Evolutionary conservation across 2,113 vertebrate genomes (phyloP), one percentile per base, ranked within the genome.

Genomic region (Tauraco erythrolophus): DNA sequence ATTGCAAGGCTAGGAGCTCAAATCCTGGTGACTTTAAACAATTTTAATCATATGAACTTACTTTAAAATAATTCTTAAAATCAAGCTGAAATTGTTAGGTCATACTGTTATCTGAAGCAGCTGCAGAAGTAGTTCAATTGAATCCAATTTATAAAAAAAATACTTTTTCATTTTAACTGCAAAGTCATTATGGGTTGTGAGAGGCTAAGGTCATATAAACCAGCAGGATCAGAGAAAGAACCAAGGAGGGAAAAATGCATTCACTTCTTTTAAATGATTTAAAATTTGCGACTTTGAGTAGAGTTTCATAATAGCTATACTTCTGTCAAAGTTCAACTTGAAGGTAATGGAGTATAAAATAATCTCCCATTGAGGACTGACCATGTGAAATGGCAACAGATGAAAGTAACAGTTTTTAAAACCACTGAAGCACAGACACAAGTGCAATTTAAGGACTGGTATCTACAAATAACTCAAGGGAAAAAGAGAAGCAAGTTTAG

Each of bases 291-390:
- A 64, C 83, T 97, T 97, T 91, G 64, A 92, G 84, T 96, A 95
- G 64, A 58, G 60, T 95, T 98, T 97, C 66, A 53, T 97, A 95
- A 97, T 96, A 96, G 75, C 57, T 92, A 82, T 93, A 74, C 85
- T 97, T 97, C 85, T 97, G 95, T 84, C 80, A 91, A 97, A 97
- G 94, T 97, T 98, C 96, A 97, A 30, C 96, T 95, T 94, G 69
- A 97, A 98, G 74, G 85, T 97, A 98, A 97, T 98, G 96, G 94
- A 98, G 97, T 84, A 93, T 98, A 95, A 98, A 98, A 97, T 95
- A 97, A 97, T 97, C 78, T 98, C 81, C 76, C 60, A 88, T 77
- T 8, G 65, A 97, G 71, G 83, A 85, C 70, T 96, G 89, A 80
- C 91, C 92, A 56, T 76, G 74, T 97, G 76, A 98, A 98, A 97